Evolutionary conservation across 1,140 invertebrate species (phyloP).

Genomic region (Neodiprion virginianus): DNA sequence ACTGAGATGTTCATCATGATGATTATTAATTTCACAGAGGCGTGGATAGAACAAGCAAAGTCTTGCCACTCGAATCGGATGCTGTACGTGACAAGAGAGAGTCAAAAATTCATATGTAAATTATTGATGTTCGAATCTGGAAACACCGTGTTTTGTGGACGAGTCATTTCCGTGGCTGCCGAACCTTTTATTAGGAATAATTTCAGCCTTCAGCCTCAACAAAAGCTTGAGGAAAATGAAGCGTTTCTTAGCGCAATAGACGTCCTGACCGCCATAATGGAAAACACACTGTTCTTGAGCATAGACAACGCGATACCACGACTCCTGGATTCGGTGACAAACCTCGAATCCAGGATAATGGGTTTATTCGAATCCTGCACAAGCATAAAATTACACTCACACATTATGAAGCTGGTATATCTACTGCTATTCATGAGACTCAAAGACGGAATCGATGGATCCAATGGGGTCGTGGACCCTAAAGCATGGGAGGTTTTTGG

Average conservation of each 20-base stretch:
- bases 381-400: constrained; percentile 51
- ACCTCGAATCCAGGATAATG: constrained; percentile 49
- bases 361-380: constrained; percentile 54
- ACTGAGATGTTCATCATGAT: neutral
- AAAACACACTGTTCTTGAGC: constrained; percentile 51
- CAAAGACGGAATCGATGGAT: constrained; percentile 39
- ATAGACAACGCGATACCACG: constrained; percentile 48
- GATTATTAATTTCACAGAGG: constrained; percentile 30
- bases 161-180: constrained; percentile 60
- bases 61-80: constrained; percentile 67
- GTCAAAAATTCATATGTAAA: constrained; percentile 63
- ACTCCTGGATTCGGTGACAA: constrained; percentile 44
- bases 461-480: constrained; percentile 31
- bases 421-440: constrained; percentile 49
- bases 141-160: constrained; percentile 57
- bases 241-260: constrained; percentile 62
- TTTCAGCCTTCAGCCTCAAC: constrained; percentile 54
- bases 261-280: constrained; percentile 55
- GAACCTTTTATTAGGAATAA: constrained; percentile 59
- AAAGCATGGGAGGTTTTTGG: constrained; percentile 42
- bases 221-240: constrained; percentile 62
- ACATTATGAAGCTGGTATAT: constrained; percentile 49
- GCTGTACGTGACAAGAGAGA: constrained; percentile 67
- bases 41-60: constrained; percentile 64
- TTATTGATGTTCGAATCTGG: constrained; percentile 61